phyloP scores from a whole-genome alignment of 1,140 invertebrate species.

The Sitobion miscanthi region DNA sequence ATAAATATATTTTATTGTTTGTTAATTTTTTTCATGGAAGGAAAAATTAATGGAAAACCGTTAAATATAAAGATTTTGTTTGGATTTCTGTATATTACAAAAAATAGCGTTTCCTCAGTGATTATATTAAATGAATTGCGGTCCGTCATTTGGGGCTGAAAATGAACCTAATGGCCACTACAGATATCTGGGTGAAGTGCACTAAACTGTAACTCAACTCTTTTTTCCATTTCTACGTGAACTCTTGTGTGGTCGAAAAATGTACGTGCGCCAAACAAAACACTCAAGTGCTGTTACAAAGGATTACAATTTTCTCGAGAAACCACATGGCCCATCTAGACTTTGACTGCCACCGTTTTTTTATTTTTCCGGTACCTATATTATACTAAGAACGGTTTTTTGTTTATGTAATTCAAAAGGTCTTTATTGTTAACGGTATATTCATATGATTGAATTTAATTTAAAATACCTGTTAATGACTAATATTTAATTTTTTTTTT shows the following conservation, averaged over 20 bases:
- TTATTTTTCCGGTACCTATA: neutral
- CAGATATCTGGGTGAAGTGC: conserved; percentile 2
- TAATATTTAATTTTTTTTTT: too few species aligned
- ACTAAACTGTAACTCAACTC: conserved; percentile 46
- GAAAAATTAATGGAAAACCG: neutral
- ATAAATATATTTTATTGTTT: neutral
- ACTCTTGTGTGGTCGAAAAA: conserved; percentile 20
- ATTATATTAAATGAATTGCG: conserved; percentile 24
- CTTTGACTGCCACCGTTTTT: neutral
- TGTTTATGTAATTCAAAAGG: neutral
- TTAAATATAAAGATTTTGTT: neutral
- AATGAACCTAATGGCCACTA: conserved; percentile 44
- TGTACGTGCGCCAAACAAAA: conserved; percentile 45
- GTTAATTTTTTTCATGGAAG: neutral
- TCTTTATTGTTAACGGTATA: neutral
- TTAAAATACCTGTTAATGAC: neutral
- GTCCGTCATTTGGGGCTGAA: conserved; percentile 26
- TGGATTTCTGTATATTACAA: neutral
- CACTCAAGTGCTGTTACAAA: conserved; percentile 23
- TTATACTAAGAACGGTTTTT: neutral
- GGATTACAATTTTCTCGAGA: conserved; percentile 8
- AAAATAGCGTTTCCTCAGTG: neutral
- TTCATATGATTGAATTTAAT: neutral
- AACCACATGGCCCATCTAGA: neutral
- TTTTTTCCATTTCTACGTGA: conserved; percentile 25